Base-by-base conservation (phyloP, 2,113 vertebrate species). In the Aptenodytes patagonicus region DNA sequence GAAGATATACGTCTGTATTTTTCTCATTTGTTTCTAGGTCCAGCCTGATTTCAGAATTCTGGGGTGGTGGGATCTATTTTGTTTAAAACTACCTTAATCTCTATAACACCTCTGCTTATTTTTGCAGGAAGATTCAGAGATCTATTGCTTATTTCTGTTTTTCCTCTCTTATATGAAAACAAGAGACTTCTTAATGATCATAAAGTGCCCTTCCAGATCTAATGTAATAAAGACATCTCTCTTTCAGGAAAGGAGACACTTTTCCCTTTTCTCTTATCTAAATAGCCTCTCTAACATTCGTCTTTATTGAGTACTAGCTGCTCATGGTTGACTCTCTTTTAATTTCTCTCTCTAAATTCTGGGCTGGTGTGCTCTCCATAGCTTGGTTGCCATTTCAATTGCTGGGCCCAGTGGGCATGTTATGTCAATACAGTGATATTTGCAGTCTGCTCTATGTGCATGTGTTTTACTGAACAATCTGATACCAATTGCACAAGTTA, bases 371-470 rank as follows among this genome's bases (percentile, higher is more conserved):
- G 66, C 73, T 86, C 57, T 87, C 88, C 76, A 31, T 31, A 72
- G 36, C 40, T 51, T 76, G 58, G 79, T 55, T 95, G 84, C 77
- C 64, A 69, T 95, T 97, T 96, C 71, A 82, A 7, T 71, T 88
- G 51, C 87, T 81, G 70, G 68, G 80, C 72, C 65, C 94, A 90
- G 55, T 91, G 82, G 82, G 72, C 31, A 78, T 65, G 73, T 90
- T 94, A 62, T 90, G 72, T 97, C 95, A 97, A 87, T 90, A 95
- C n/a, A 78, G 84, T 71, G 60, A 84, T 88, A 89, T 92, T 91
- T 95, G 60, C 69, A 90, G 62, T 62, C 87, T 87, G 76, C 75
- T 84, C 49, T 88, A 34, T 32, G 49, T 64, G 46, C 47, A 11
- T 70, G 65, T 93, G 51, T 75, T 94, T 96, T 94, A 94, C 85